Evolutionary conservation across 2,888 invertebrate species (phyloP).

Genomic region (Harpalus rufipes): DNA sequence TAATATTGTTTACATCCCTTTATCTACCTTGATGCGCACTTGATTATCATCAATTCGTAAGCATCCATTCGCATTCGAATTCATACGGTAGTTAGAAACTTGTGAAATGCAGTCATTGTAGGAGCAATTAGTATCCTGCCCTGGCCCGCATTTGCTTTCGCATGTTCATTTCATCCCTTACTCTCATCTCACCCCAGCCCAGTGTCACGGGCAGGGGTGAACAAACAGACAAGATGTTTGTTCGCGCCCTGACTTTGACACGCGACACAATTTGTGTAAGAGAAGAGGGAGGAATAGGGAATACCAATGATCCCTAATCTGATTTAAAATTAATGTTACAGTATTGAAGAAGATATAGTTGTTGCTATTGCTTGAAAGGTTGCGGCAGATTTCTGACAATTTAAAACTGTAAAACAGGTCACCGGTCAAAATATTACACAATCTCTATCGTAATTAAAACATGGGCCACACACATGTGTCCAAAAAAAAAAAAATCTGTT

Average conservation of each 20-base stretch:
- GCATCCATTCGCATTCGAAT: background rate
- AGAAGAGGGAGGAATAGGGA: too few species aligned
- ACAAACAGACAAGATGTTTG: conserved; percentile 22
- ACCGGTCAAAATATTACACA: too few species aligned
- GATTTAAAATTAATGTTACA: too few species aligned
- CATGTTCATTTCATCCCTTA: background rate
- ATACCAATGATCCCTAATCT: too few species aligned
- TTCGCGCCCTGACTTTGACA: background rate
- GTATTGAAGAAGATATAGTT: too few species aligned
- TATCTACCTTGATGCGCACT: background rate
- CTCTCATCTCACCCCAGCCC: background rate
- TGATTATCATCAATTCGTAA: background rate
- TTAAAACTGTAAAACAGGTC: too few species aligned
- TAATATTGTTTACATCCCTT: background rate
- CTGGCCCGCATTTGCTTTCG: background rate
- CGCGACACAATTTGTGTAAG: too few species aligned
- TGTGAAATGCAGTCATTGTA: conserved; percentile 11
- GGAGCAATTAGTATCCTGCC: background rate
- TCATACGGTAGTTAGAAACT: conserved; percentile 3
- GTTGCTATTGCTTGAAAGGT: too few species aligned
- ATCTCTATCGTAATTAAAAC: too few species aligned
- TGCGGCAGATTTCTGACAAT: too few species aligned
- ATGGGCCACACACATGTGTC: too few species aligned
- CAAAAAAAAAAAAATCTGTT: too few species aligned
- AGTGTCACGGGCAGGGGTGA: conserved; percentile 16